A percentile compares a stretch with the other conserved stretches of the same genome.
phyloP scores from a whole-genome alignment of 2,113 vertebrate genomes.

The Callocephalon fimbriatum region DNA sequence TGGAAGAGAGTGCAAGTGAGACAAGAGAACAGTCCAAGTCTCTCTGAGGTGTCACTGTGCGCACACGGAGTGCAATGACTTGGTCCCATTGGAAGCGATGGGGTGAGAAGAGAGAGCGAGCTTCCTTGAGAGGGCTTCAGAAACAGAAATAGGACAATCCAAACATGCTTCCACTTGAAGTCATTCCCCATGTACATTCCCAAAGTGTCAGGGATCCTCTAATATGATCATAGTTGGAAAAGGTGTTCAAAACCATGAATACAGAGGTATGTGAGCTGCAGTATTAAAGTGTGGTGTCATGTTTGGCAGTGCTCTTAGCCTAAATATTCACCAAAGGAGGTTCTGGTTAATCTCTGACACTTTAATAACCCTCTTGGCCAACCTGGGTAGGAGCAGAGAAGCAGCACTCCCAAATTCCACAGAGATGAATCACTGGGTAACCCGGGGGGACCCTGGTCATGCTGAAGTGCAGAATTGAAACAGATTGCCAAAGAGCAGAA shows the following conservation, averaged over 20 bases:
- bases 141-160: slow-evolving; percentile 56
- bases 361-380: neutral
- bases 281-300: neutral
- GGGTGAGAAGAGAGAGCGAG: slow-evolving; percentile 61
- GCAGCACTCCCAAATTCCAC: slow-evolving; percentile 28
- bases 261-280: neutral
- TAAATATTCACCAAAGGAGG: neutral
- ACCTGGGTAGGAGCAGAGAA: neutral
- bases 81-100: slow-evolving; percentile 64
- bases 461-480: slow-evolving; percentile 18
- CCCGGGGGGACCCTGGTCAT: neutral
- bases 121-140: slow-evolving; percentile 45
- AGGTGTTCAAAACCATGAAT: neutral
- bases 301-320: neutral
- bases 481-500: neutral
- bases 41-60: slow-evolving; percentile 59
- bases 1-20: slow-evolving; percentile 66
- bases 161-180: slow-evolving; percentile 6
- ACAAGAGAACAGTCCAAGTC: slow-evolving; percentile 66
- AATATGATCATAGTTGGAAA: neutral
- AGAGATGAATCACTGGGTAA: slow-evolving; percentile 24
- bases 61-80: slow-evolving; percentile 1
- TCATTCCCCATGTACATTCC: neutral
- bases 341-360: neutral
- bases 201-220: neutral